Evolutionary conservation across 1,140 invertebrate genomes (phyloP), one percentile per base, ranked within the genome.

Genomic region (Papilio glaucus): DNA sequence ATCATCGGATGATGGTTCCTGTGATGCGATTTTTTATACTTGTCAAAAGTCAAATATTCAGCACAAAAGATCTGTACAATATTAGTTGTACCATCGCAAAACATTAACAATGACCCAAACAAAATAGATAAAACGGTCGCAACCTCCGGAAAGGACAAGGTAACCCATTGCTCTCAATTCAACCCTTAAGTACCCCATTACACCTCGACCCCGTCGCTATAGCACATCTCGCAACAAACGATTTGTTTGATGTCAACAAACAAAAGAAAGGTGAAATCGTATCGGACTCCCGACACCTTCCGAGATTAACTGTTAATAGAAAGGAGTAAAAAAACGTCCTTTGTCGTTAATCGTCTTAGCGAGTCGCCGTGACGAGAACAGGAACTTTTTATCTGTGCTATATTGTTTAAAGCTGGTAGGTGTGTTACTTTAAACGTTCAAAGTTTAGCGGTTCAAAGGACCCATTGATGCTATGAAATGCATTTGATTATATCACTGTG

Each of bases 211-310:
- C 83, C 75, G 71, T 72, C 78, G 77, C 80, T 79, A 65, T 83
- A 83, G 29, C 21, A 88, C 86, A 87, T 82, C 85, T 76, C 21
- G 74, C 82, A 88, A 87, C 85, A 88, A 90, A 92, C 90, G 88
- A 92, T 92, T 92, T 92, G 90, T 92, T 92, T 90, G 83, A 83
- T 85, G 88, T 90, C 88, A 92, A 86, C 87, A 88, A 88, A 91
- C 89, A 92, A 92, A 82, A 78, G 80, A 86, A 83, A 87, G 87
- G 88, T 92, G 88, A 78, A 84, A 88, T 85, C 76, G 26, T 62
- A 77, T 68, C 77, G 83, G 80, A 76, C 80, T 82, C 74, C 75
- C 45, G 49, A 42, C 42, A 79, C 39, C 57, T 77, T 82, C 80
- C 69, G 68, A 90, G 87, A 89, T 88, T 89, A 90, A 88, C 86